Evolutionary conservation across 2,888 invertebrate genomes (phyloP), one percentile per base, ranked within the genome.

Genomic region (Nymphalis polychloros): DNA sequence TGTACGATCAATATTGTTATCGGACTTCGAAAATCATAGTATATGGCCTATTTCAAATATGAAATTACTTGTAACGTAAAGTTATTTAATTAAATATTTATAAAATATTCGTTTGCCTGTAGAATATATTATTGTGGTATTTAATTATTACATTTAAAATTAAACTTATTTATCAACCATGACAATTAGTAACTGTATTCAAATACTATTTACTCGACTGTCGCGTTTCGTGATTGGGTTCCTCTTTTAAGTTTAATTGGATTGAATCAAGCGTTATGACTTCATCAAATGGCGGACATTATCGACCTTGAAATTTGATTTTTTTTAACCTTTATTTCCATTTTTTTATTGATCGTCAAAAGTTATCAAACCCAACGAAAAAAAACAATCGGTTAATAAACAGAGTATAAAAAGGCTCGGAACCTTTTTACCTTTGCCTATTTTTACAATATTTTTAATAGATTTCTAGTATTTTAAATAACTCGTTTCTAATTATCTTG

Each of bases 301-400:
- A 46, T 64, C 73, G 73, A 71, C 76, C 1, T 31, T 31, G 27
- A 31, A 6, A 31, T 31, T 31, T 0, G 6, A 31, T 6, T 6
- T 31, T 31, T 31, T 31, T 6, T 1, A 31, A 5, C 0, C 1
- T 31, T 31, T 31, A 6, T 31, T 6, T 31, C 0, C 27, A 31
- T 31, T 31, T 31, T 31, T 31, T 31, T 4, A 31, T 31, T 31
- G 6, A 31, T 31, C 27, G 6, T 31, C 27, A 31, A 31, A 31
- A 1, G 6, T 6, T 6, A 6, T 31, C 5, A 6, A 31, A 31
- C 5, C 0, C 27, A 31, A 0, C 3, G 5, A 27, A 27, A 31
- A 31, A 31, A 31, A 31, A 31, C 5, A 31, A 31, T 6, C 27
- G 27, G 27, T 31, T 6, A 0, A 31, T 31, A 31, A 31, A 31